Evolutionary conservation across 2,113 vertebrate species (phyloP).

Genomic region (Phrynosoma platyrhinos): DNA sequence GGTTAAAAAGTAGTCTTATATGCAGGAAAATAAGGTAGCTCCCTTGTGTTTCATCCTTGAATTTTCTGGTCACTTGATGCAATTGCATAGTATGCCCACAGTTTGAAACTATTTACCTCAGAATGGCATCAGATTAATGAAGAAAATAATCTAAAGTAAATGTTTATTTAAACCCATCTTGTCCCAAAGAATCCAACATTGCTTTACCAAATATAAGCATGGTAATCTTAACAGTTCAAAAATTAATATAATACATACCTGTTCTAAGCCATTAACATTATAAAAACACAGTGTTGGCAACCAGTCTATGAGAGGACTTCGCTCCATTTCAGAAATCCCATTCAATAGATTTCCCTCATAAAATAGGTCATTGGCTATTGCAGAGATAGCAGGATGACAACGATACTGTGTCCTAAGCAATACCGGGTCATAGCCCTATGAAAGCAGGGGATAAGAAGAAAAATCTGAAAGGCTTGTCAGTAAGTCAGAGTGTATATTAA

Average conservation of each 20-base stretch:
- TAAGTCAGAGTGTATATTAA: neutral
- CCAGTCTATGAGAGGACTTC: constrained; percentile 77
- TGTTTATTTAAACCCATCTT: neutral
- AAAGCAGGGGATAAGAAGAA: neutral
- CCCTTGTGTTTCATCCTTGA: neutral
- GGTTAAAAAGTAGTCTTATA: no score
- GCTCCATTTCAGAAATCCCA: constrained; percentile 73
- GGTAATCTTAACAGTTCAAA: neutral
- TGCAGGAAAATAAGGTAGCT: no score
- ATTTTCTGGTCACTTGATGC: neutral
- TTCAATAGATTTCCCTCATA: constrained; percentile 76
- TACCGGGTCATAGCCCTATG: constrained; percentile 76
- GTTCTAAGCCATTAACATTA: constrained; percentile 75
- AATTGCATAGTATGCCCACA: neutral
- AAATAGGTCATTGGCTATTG: constrained; percentile 79
- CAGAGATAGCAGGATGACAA: constrained; percentile 82
- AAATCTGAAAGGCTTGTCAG: neutral
- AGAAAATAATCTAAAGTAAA: neutral
- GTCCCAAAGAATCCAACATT: neutral
- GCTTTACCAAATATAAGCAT: neutral
- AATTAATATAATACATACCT: constrained; percentile 66
- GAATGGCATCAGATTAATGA: neutral
- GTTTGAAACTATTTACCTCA: neutral
- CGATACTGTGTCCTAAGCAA: constrained; percentile 81
- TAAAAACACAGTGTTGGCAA: constrained; percentile 84